These are phyloP conservation scores for Coleophora flavipennella DNA, from an alignment of 2,888 invertebrate genomes.

Conservation along the genomic window DNA sequence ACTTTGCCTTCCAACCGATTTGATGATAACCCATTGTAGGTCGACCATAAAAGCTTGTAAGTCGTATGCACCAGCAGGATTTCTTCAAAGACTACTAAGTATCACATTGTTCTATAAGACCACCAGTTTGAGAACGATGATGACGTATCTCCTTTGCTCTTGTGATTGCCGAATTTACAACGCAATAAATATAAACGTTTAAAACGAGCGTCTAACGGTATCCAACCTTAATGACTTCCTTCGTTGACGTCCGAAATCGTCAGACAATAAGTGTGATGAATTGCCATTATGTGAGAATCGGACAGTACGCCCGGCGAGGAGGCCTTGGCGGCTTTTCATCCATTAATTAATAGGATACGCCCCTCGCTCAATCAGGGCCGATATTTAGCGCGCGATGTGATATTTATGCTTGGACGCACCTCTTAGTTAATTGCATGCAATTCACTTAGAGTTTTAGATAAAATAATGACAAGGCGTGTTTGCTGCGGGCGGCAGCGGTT, in stretches of 20 bases:
- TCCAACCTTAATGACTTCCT: conserved; percentile 56
- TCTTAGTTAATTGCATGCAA: conserved; percentile 56
- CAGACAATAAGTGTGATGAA: conserved; percentile 66
- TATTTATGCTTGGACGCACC: conserved; percentile 55
- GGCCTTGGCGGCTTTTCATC: conserved; percentile 53
- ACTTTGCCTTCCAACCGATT: conserved; percentile 26
- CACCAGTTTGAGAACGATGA: conserved; percentile 22
- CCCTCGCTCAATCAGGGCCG: conserved; percentile 56
- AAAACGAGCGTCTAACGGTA: conserved; percentile 43
- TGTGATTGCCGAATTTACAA: conserved; percentile 38
- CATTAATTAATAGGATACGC: conserved; percentile 67
- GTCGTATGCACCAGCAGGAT: conserved; percentile 6
- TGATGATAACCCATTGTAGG: conserved; percentile 25
- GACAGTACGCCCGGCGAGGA: conserved; percentile 42
- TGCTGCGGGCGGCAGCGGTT: conserved; percentile 18
- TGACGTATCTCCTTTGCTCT: conserved; percentile 19
- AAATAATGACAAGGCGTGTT: conserved; percentile 42
- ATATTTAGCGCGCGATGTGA: conserved; percentile 49
- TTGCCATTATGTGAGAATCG: conserved; percentile 62
- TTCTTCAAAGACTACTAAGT: conserved; percentile 21
- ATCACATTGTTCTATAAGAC: no score
- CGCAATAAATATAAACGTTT: conserved; percentile 40
- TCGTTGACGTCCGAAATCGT: conserved; percentile 64
- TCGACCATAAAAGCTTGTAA: conserved; percentile 31
- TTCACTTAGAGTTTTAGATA: conserved; percentile 50